These are phyloP conservation scores for Ophiothrix spiculata DNA, from an alignment of 35 echinoderm and acorn worm genomes.

Conservation along the genomic window DNA sequence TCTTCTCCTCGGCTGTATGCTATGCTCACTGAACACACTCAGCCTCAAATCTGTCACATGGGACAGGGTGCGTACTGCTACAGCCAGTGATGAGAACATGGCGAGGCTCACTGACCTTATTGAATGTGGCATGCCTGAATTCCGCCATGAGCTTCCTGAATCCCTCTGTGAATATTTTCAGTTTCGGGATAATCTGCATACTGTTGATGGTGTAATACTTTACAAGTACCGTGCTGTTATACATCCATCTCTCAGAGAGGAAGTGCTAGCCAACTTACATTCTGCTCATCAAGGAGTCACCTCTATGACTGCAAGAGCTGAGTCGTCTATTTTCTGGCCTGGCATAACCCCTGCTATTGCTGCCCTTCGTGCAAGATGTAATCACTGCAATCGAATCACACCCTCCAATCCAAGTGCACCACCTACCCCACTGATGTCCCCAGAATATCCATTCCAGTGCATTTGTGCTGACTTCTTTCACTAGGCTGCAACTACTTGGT, in stretches of 20 bases:
- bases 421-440: background rate
- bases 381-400: constrained; percentile 36
- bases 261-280: constrained; percentile 22
- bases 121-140: constrained; percentile 20
- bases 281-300: constrained; percentile 17
- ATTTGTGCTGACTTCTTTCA: constrained; percentile 41
- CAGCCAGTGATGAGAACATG: background rate
- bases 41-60: background rate
- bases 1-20: background rate
- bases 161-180: constrained; percentile 20
- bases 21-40: background rate
- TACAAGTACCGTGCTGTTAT: constrained; percentile 38
- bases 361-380: constrained; percentile 1
- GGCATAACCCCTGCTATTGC: constrained; percentile 15
- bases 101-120: background rate
- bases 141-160: constrained; percentile 18
- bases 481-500: constrained; percentile 35
- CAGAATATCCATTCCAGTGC: constrained; percentile 25
- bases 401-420: constrained; percentile 20
- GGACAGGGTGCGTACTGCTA: background rate
- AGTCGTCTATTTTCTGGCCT: constrained; percentile 35
- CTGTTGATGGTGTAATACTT: constrained; percentile 33
- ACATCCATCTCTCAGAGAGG: constrained; percentile 9
- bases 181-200: constrained; percentile 17
- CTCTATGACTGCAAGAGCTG: constrained; percentile 22